A percentile compares a stretch with the other conserved stretches of the same genome.
Evolutionary conservation across 2,888 invertebrate species (phyloP).

Genomic region (Stramonita haemastoma): DNA sequence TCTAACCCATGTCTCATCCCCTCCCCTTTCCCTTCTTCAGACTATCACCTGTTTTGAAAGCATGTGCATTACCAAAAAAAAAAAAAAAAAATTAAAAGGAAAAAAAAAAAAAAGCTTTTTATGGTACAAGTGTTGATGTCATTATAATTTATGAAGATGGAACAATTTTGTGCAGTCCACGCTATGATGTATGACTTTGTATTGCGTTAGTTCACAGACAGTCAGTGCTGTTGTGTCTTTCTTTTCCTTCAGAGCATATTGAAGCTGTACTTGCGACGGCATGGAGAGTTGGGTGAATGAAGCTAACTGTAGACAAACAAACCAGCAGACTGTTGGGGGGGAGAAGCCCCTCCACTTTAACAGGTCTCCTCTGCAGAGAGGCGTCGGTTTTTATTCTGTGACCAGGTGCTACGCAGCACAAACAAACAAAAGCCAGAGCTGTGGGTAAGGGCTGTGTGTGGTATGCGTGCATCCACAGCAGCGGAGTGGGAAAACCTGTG

Average conservation of each 20-base stretch:
- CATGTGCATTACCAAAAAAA: conserved; percentile 30
- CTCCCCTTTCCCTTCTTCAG: not conserved
- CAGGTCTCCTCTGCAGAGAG: not conserved
- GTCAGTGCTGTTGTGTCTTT: conserved; percentile 16
- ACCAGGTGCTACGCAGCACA: not conserved
- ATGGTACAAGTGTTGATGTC: conserved; percentile 31
- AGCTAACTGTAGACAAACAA: not conserved
- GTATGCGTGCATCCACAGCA: not conserved
- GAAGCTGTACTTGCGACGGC: not conserved
- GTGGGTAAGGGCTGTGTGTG: not conserved
- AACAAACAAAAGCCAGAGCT: not conserved
- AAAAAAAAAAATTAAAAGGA: conserved; percentile 5
- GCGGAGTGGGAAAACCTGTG: not conserved
- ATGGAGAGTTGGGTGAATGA: not conserved
- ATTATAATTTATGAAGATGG: conserved; percentile 27
- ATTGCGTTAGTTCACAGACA: conserved; percentile 6
- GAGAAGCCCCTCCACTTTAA: not conserved
- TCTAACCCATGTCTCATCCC: not conserved
- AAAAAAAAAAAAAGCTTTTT: conserved; percentile 15
- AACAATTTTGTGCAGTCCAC: conserved; percentile 24
- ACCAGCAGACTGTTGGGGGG: not conserved
- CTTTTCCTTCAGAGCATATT: not conserved
- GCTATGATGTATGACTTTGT: not conserved
- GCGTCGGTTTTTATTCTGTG: not conserved
- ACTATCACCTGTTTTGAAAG: conserved; percentile 8